Base-by-base conservation (phyloP, 2,113 vertebrate species). In the Acrocephalus kingi region DNA sequence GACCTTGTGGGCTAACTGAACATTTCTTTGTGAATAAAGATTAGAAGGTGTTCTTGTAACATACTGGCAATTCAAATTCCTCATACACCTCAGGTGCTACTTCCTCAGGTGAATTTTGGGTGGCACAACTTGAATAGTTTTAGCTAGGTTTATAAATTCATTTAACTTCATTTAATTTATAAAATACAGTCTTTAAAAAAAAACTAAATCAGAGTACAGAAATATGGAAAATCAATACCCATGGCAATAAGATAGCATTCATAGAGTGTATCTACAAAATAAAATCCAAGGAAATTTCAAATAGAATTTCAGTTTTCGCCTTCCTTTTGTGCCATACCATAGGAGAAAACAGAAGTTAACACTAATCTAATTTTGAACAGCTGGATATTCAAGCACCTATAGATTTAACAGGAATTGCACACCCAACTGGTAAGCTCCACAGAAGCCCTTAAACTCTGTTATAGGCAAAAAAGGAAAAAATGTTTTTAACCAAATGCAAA, bases 211-310 rank as follows among this genome's bases (percentile, higher is more conserved):
- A 62, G 25, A 91, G 10, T 55, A 78, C 21, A 89, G 61, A 89
- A 78, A 86, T 66, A 72, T 0, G 7, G 54, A 82, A 85, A 85
- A 84, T 58, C 68, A 89, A 48, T 78, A 74, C n/a, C 64, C 81
- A 35, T 43, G 24, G 52, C 48, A 93, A 75, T 69, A 89, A 72
- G 66, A 82, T 0, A 82, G 45, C 41, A 79, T 73, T 93, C 49
- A 52, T 3, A 61, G 54, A 73, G 14, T 10, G 16, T 17, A 94
- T n/a, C 67, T 61, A 89, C 67, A 88, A 79, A 88, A 92, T 51
- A 87, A 92, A 90, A 92, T 62, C 20, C 67, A 94, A 74, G 37
- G 30, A 74, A 76, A 92, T 88, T 69, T 90, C 76, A 54, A 90
- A 88, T 0, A 94, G 51, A 76, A 69, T 66, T 49, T 66, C 91